Conservation (phyloP, 2,113 vertebrate genomes). For the Nycticryphes semicollaris region DNA sequence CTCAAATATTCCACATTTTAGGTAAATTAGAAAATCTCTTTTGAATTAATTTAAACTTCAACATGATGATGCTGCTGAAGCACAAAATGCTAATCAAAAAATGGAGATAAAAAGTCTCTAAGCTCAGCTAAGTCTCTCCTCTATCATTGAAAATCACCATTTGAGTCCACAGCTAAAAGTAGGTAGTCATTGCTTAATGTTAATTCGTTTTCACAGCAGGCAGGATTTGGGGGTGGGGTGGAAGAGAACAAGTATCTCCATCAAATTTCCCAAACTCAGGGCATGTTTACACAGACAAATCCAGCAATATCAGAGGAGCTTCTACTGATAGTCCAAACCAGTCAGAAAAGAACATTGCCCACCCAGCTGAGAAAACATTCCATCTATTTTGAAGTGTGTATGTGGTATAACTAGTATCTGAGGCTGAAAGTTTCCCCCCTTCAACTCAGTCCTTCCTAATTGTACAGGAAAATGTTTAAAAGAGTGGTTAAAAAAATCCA, state of each 20-base stretch:
- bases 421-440: neutral
- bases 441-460: neutral
- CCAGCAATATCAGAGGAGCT: neutral
- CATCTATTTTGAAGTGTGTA: accelerated
- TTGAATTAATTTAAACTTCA: conserved; percentile 54
- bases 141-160: conserved; percentile 13
- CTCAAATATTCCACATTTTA: conserved; percentile 59
- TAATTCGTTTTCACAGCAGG: neutral
- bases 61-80: conserved; percentile 20
- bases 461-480: neutral
- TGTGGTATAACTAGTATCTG: neutral
- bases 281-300: neutral
- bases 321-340: neutral
- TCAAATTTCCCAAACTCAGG: neutral
- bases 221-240: no score
- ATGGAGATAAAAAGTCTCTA: conserved; percentile 26
- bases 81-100: conserved; percentile 51
- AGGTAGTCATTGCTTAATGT: neutral
- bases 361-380: neutral
- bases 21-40: conserved; percentile 60
- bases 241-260: neutral
- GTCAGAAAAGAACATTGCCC: neutral
- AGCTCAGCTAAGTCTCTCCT: neutral
- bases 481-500: neutral
- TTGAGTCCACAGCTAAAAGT: neutral